Evolutionary conservation across 2,797 vertebrate genomes (phyloP).

Genomic region (Loriculus beryllinus): DNA sequence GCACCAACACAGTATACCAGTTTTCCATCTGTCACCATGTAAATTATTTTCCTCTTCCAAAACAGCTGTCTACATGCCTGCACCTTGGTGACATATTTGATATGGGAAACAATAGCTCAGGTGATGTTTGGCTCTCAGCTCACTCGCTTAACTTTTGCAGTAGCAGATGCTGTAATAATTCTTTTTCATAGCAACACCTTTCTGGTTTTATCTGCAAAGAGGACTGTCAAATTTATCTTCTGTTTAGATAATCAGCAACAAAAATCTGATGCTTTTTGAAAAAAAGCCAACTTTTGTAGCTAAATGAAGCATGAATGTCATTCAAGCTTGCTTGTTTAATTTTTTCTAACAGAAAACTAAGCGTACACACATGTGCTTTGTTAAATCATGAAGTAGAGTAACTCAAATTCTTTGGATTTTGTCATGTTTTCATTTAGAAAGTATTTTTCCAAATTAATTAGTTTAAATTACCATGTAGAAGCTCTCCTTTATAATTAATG

Average conservation of each 20-base stretch:
- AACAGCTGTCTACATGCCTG: not conserved
- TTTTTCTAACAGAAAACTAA: not conserved
- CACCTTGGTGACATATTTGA: not conserved
- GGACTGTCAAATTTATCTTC: slow-evolving; percentile 66
- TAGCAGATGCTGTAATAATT: slow-evolving; percentile 68
- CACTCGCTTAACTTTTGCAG: slow-evolving; percentile 8
- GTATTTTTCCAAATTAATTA: not conserved
- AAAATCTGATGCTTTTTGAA: not conserved
- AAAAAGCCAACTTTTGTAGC: not conserved
- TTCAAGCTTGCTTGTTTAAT: not conserved
- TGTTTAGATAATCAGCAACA: slow-evolving; percentile 63
- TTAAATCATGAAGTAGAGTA: not conserved
- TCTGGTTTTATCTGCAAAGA: slow-evolving; percentile 64
- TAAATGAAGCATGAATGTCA: not conserved
- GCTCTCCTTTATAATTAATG: not conserved
- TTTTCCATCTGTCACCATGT: not conserved
- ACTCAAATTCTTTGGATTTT: not conserved
- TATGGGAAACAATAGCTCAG: not conserved
- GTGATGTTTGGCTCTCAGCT: not conserved
- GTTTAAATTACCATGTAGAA: not conserved
- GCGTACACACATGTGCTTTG: not conserved
- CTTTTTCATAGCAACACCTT: slow-evolving; percentile 70
- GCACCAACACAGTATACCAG: not conserved
- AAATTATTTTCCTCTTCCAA: not conserved
- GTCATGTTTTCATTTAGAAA: not conserved